Conservation (phyloP, 2,888 invertebrate species). For the Pandemis corylana region DNA sequence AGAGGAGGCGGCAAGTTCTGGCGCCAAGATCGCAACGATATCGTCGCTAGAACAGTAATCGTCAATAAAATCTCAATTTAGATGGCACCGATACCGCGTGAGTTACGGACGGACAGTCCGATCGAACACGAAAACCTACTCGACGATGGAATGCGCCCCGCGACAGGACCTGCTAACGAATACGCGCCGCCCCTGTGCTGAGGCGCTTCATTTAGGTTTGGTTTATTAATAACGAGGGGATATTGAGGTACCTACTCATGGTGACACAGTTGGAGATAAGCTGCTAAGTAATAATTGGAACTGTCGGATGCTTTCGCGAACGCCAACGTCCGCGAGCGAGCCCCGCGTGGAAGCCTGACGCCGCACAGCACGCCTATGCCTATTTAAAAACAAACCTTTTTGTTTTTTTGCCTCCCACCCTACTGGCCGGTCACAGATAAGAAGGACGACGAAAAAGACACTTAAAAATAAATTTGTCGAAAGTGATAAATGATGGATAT, state of each 20-base stretch:
- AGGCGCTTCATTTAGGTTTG: constrained; percentile 39
- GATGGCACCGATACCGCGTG: constrained; percentile 83
- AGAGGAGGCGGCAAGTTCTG: constrained; percentile 63
- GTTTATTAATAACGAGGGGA: constrained; percentile 41
- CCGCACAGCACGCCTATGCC: constrained; percentile 71
- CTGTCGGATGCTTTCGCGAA: constrained; percentile 32
- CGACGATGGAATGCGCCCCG: constrained; percentile 78
- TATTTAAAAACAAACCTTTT: constrained; percentile 67
- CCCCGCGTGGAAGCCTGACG: constrained; percentile 57
- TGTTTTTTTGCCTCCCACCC: constrained; percentile 64
- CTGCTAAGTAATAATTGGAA: constrained; percentile 29
- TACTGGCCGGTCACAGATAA: constrained; percentile 75
- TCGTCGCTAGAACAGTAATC: constrained; percentile 83
- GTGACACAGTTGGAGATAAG: constrained; percentile 39
- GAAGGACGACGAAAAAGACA: constrained; percentile 78
- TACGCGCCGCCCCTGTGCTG: constrained; percentile 48
- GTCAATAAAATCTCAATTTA: constrained; percentile 85
- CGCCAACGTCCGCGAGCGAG: constrained; percentile 4
- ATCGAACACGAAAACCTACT: constrained; percentile 84
- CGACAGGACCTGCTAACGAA: constrained; percentile 82
- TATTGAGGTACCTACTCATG: constrained; percentile 24
- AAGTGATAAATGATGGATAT: constrained; percentile 84
- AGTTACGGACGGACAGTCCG: constrained; percentile 80
- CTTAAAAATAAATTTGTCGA: constrained; percentile 85
- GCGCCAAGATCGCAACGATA: constrained; percentile 85